Conservation (phyloP, 2,113 vertebrate genomes). For the Prietella phreatophila region DNA sequence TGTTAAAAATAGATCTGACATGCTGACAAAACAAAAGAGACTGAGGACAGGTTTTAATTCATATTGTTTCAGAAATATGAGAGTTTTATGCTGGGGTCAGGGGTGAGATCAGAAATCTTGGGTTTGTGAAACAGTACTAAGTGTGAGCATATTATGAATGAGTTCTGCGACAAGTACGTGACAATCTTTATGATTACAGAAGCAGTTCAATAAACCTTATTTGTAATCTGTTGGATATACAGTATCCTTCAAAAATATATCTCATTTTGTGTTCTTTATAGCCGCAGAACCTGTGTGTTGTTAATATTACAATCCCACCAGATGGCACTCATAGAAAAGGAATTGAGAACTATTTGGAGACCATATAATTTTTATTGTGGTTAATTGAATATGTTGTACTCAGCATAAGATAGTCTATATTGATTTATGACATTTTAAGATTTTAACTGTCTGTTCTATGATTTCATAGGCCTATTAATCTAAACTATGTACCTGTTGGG, state of each 20-base stretch:
- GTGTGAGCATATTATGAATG: background rate
- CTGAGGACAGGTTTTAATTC: background rate
- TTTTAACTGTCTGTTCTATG: background rate
- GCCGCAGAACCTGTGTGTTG: background rate
- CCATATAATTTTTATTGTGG: background rate
- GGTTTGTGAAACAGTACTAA: background rate
- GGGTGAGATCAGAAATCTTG: background rate
- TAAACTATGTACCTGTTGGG: background rate
- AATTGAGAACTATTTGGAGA: background rate
- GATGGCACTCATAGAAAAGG: slow-evolving; percentile 41
- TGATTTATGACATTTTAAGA: background rate
- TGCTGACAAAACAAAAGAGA: background rate
- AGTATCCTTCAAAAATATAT: slow-evolving; percentile 2
- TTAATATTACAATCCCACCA: slow-evolving; percentile 24
- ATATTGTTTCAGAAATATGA: background rate
- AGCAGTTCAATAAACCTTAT: slow-evolving; percentile 7
- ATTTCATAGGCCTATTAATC: background rate
- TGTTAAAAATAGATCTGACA: background rate
- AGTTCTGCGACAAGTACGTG: background rate
- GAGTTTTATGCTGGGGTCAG: background rate
- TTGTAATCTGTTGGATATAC: slow-evolving; percentile 18
- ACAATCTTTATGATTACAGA: background rate
- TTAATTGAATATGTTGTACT: background rate
- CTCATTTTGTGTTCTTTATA: slow-evolving; percentile 25
- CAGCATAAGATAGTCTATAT: background rate